Evolutionary conservation across 2,888 invertebrate species (phyloP), one percentile per base, ranked within the genome.

Genomic region (Cephus nigrinus): DNA sequence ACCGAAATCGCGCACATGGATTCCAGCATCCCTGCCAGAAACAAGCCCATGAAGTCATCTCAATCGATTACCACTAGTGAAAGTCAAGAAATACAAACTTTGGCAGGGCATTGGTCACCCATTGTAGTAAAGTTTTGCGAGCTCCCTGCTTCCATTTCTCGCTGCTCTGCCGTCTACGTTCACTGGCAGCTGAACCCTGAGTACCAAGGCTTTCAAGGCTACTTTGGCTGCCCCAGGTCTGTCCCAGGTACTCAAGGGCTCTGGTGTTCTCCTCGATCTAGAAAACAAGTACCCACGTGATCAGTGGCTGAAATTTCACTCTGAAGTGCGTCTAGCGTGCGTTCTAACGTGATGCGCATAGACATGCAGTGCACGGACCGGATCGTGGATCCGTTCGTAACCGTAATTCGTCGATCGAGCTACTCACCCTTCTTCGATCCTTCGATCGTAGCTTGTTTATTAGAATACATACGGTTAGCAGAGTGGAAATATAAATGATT

Each of bases 191-290:
- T 73, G 95, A 95, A 0, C 94, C 93, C 75, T 95, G 94, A 74
- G 95, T 95, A 79, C 96, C 95, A 81, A 95, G 94, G 81, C 97
- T 97, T 91, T 97, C 97, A 89, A 97, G 93, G 80, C 96, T 96
- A 93, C 96, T 96, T 82, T 96, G 95, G 82, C 96, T 96, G 84
- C 96, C 96, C 90, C 96, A 95, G 84, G 95, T 95, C 84, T 96
- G 96, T 77, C 96, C 96, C 85, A 97, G 94, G 91, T 97, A 97
- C 91, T 97, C 97, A 88, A 98, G 93, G 84, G 97, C 96, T 88
- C 97, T 94, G 88, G 97, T 97, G 92, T 98, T 97, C 93, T 98
- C 98, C 93, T 98, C 98, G 92, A 98, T 98, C 98, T 98, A 92
- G 77, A 89, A 90, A 83, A 79, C 34, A 82, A 82, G 76, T 40